phyloP scores from a whole-genome alignment of 1,140 invertebrate species.

The Metopolophium dirhodum region DNA sequence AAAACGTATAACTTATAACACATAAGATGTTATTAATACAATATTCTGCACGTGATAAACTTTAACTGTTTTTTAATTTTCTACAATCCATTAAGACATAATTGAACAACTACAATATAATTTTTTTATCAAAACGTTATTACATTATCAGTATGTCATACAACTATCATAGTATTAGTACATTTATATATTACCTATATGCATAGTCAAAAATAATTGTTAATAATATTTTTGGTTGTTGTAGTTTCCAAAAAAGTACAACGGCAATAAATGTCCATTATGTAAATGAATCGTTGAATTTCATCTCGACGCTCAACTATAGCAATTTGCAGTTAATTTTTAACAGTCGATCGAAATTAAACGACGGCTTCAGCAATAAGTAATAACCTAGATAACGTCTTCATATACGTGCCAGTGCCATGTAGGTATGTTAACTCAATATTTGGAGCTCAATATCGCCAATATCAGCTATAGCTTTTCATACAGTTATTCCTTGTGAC shows the following conservation, averaged over 20 bases:
- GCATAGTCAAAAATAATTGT: background rate
- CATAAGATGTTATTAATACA: too few relatives aligned
- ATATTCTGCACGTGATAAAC: too few relatives aligned
- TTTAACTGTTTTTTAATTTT: too few relatives aligned
- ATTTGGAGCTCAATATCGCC: background rate
- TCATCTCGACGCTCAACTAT: background rate
- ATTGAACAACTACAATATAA: too few relatives aligned
- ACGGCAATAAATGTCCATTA: background rate
- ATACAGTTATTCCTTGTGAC: too few relatives aligned
- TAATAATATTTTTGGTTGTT: background rate
- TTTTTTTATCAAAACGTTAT: too few relatives aligned
- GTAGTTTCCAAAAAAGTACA: background rate
- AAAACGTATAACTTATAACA: too few relatives aligned
- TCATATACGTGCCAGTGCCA: background rate
- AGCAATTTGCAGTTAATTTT: background rate
- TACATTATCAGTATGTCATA: too few relatives aligned
- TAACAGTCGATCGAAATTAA: background rate
- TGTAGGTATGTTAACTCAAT: background rate
- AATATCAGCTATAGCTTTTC: background rate
- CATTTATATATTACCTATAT: background rate
- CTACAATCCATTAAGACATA: too few relatives aligned
- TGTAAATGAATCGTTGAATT: background rate
- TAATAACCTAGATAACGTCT: background rate
- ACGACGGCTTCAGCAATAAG: background rate
- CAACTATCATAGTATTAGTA: background rate